A percentile compares a stretch with the other conserved stretches of the same genome.
Evolutionary conservation across 2,888 invertebrate genomes (phyloP).

Genomic region (Pachliopta kotzebuea): DNA sequence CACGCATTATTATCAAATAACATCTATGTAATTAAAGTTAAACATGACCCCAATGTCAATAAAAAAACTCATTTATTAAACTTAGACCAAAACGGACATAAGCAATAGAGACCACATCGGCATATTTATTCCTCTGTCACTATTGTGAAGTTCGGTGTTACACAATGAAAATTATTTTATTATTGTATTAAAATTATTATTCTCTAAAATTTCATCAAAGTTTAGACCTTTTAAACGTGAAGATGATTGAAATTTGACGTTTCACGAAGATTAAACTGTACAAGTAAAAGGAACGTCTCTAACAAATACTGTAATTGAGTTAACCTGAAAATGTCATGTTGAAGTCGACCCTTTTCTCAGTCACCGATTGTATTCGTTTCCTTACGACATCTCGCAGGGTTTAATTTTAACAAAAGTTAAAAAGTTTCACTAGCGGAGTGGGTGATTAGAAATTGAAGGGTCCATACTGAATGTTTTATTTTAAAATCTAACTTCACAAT

Average conservation of each 20-base stretch:
- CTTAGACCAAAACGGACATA: no score
- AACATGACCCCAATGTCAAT: no score
- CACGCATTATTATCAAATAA: no score
- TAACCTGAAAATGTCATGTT: conserved; percentile 67
- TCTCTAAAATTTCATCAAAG: not conserved
- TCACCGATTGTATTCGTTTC: conserved; percentile 23
- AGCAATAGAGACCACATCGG: no score
- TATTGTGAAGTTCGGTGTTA: no score
- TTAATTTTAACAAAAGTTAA: conserved; percentile 16
- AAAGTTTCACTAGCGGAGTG: conserved; percentile 10
- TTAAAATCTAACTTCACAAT: no score
- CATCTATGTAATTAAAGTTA: no score
- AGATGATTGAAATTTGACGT: conserved; percentile 24
- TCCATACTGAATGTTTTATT: no score
- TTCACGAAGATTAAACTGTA: conserved; percentile 36
- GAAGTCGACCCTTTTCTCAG: conserved; percentile 49
- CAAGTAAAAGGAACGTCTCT: conserved; percentile 49
- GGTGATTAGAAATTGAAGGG: not conserved
- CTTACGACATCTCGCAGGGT: conserved; percentile 22
- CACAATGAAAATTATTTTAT: no score
- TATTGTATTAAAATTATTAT: not conserved
- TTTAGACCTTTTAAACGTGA: conserved; percentile 10
- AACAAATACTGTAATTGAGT: conserved; percentile 64
- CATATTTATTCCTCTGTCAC: no score
- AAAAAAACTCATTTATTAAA: no score